Evolutionary conservation across 2,888 invertebrate species (phyloP).

Genomic region (Heliconius cydno): DNA sequence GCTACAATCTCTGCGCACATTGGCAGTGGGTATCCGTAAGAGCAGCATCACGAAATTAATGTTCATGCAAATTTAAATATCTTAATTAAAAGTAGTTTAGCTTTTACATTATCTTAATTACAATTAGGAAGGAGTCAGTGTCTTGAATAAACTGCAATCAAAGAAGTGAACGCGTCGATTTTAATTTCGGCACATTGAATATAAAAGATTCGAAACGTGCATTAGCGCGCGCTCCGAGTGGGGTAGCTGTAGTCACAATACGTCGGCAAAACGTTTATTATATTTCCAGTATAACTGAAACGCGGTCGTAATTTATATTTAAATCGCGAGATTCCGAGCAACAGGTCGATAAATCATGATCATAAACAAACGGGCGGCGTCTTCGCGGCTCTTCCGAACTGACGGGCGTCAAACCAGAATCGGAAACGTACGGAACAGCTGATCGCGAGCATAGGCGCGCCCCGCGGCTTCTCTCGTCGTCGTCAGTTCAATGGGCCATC

Average conservation of each 20-base stretch:
- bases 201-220: conserved; percentile 12
- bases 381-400: conserved; percentile 23
- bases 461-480: conserved; percentile 21
- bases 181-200: conserved; percentile 9
- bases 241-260: conserved; percentile 20
- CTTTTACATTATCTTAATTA: conserved; percentile 13
- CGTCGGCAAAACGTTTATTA: conserved; percentile 15
- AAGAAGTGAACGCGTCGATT: background rate
- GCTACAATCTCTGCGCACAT: conserved; percentile 3
- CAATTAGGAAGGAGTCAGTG: background rate
- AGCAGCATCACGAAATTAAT: conserved; percentile 1
- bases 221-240: background rate
- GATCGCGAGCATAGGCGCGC: conserved; percentile 40
- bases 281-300: conserved; percentile 28
- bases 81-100: conserved; percentile 18
- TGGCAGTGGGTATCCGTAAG: conserved; percentile 1
- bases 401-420: background rate
- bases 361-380: conserved; percentile 34
- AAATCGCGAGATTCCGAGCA: conserved; percentile 35
- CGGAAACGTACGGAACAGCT: conserved; percentile 36
- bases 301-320: conserved; percentile 33
- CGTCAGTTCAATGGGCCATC: conserved; percentile 63
- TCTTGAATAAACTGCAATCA: conserved; percentile 4
- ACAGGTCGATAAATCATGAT: conserved; percentile 40
- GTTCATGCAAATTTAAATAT: conserved; percentile 9